Evolutionary conservation across 2,888 invertebrate species (phyloP), one percentile per base, ranked within the genome.

Genomic region (Eupithecia subumbrata): DNA sequence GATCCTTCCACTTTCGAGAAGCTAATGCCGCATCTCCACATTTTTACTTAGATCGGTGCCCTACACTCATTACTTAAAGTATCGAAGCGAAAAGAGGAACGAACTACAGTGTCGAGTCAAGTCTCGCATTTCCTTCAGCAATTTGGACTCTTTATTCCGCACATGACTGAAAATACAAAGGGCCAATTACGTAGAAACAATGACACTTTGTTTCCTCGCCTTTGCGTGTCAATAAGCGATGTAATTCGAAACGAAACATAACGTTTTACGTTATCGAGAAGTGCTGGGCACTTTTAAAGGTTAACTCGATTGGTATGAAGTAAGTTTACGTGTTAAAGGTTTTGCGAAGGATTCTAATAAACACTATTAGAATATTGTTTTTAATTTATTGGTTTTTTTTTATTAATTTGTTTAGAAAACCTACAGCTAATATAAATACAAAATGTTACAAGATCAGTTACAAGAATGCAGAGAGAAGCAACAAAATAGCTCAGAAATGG

Each of bases 111-210:
- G 22, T 60, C 56, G 22, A 22, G 56, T 56, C 22, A 14, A 25
- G 12, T 25, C 60, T 60, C 25, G 12, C 12, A 22, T 60, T 64
- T 34, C 18, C 9, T 30, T 18, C 34, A 64, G 30, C 64, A 34
- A 64, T 64, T 34, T 64, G 30, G 63, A 34, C 16, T 64, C 8
- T 34, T 64, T 67, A 67, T 37, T 67, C 37, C 7, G 67, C n/a
- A 67, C 40, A 67, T 67, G 22, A 18, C 18, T 40, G 67, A 18
- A 9, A 67, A 67, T 11, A 40, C 40, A 67, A 67, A 67, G n/a
- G 67, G 37, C 67, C n/a, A 67, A 67, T 67, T 40, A 67, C 67
- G n/a, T 67, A n/a, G 40, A 40, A 18, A 67, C 67, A 67, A 67
- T 67, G 64, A 34, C 34, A 34, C 34, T 64, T 12, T 18, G 64